phyloP scores from a whole-genome alignment of 1,140 invertebrate species.

The Lysiphlebus fabarum region DNA sequence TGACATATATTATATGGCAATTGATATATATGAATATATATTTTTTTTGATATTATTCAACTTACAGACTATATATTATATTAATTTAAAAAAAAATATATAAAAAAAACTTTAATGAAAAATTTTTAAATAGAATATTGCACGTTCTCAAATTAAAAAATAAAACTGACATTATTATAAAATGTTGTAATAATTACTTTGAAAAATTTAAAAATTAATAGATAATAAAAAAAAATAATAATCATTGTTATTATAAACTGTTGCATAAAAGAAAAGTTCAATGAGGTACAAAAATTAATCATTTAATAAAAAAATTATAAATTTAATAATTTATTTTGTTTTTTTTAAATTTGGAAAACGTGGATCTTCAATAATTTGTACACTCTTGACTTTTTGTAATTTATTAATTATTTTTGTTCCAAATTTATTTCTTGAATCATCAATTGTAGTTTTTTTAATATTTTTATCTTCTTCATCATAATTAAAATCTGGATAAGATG shows the following conservation, averaged over 20 bases:
- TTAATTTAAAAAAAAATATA: no score
- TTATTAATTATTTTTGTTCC: conserved; percentile 16
- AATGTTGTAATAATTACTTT: background rate
- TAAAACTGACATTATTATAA: conserved; percentile 9
- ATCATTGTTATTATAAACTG: no score
- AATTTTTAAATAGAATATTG: conserved; percentile 17
- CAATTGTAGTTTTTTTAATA: background rate
- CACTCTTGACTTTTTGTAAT: conserved; percentile 44
- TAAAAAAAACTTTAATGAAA: no score
- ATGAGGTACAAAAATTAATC: no score
- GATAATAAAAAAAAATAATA: no score
- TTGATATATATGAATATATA: no score
- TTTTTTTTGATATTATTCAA: no score
- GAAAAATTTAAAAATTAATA: background rate
- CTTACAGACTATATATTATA: no score
- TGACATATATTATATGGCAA: no score
- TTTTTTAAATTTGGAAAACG: conserved; percentile 29
- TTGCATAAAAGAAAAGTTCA: no score
- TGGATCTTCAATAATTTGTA: conserved; percentile 49
- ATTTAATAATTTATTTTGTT: conserved; percentile 18
- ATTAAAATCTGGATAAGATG: conserved; percentile 23
- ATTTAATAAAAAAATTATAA: background rate
- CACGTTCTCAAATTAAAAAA: conserved; percentile 25
- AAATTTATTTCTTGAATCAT: conserved; percentile 17
- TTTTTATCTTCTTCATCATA: conserved; percentile 24